A percentile compares a stretch with the other conserved stretches of the same genome.
Conservation (phyloP, 2,888 invertebrate species). For the Autographa gamma region DNA sequence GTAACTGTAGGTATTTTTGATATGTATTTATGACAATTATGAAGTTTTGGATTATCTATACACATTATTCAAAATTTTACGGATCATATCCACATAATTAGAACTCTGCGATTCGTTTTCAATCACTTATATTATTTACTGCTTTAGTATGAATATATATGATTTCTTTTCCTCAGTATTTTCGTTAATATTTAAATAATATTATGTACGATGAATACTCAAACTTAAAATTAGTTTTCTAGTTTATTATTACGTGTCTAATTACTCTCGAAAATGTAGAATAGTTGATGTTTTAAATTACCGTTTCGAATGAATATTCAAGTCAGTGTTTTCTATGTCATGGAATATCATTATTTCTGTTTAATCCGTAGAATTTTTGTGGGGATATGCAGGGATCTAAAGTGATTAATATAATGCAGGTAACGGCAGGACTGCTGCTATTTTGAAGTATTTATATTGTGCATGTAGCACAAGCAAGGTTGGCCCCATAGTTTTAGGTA, state of each 20-base stretch:
- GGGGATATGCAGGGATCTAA: neutral
- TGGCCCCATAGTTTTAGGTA: neutral
- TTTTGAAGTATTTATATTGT: constrained; percentile 1
- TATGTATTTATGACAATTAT: constrained; percentile 21
- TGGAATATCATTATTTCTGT: neutral
- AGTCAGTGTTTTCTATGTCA: neutral
- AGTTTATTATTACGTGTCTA: neutral
- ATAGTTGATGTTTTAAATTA: neutral
- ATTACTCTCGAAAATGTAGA: neutral
- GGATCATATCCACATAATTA: neutral
- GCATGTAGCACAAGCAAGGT: neutral
- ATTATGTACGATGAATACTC: neutral
- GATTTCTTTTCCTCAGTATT: neutral
- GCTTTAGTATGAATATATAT: neutral
- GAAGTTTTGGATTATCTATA: constrained; percentile 27
- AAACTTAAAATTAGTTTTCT: neutral
- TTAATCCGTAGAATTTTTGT: neutral
- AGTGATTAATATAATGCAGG: neutral
- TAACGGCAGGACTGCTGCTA: neutral
- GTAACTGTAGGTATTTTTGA: constrained; percentile 41
- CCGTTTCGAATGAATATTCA: neutral
- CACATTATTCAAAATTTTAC: neutral
- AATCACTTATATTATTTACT: neutral
- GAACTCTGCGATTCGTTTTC: neutral
- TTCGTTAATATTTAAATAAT: neutral